Percentiles rank a stretch among this genome's conserved stretches.
phyloP scores from a whole-genome alignment of 2,888 invertebrate species.

The Cantharis lateralis region DNA sequence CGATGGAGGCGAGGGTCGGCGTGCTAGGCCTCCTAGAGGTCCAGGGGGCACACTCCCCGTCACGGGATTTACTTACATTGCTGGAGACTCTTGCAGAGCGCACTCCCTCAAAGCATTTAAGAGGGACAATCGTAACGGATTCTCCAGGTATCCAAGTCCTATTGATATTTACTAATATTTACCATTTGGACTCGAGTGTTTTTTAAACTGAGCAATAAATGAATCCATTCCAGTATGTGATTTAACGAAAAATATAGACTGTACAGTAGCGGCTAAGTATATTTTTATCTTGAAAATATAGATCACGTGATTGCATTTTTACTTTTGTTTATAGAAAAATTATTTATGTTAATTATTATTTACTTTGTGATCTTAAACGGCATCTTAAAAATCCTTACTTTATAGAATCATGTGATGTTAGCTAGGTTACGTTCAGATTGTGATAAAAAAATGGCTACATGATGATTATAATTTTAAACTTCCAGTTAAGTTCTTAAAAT shows the following conservation, averaged over 20 bases:
- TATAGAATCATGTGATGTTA: background rate
- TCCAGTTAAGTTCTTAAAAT: background rate
- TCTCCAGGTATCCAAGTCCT: constrained; percentile 49
- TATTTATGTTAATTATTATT: background rate
- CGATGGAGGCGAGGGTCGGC: constrained; percentile 56
- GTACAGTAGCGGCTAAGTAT: constrained; percentile 51
- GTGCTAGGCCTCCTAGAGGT: constrained; percentile 48
- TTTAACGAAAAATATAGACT: constrained; percentile 51
- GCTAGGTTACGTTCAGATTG: constrained; percentile 15
- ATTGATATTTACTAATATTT: constrained; percentile 48
- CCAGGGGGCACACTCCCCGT: constrained; percentile 69
- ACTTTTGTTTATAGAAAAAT: background rate
- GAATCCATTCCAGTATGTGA: constrained; percentile 58
- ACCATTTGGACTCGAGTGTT: constrained; percentile 31
- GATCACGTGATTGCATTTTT: constrained; percentile 6
- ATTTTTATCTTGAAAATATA: constrained; percentile 38
- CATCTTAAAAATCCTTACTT: background rate
- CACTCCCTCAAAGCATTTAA: constrained; percentile 55
- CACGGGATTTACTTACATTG: constrained; percentile 77
- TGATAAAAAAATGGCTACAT: constrained; percentile 28
- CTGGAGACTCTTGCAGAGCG: constrained; percentile 66
- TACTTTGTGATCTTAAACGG: background rate
- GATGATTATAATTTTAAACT: background rate
- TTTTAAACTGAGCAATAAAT: constrained; percentile 41
- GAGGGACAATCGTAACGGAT: constrained; percentile 50